Percentiles rank a stretch among this genome's conserved stretches.
These are phyloP conservation scores for Lasioglossum calceatum DNA, from an alignment of 2,888 invertebrate species.

Conservation along the genomic window DNA sequence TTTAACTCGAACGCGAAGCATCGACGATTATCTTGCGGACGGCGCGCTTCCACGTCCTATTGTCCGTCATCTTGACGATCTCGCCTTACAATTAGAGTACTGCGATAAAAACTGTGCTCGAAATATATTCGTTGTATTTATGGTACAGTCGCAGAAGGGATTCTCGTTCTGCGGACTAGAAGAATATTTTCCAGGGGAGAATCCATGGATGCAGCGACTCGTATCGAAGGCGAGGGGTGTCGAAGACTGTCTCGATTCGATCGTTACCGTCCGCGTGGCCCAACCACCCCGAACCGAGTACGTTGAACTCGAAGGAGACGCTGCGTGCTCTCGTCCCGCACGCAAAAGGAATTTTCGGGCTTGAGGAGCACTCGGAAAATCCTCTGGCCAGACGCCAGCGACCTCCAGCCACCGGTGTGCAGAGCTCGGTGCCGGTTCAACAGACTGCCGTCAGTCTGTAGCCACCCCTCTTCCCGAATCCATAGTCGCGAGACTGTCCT, in stretches of 20 bases:
- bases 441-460: constrained; percentile 60
- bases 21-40: not conserved
- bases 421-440: constrained; percentile 50
- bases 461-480: constrained; percentile 52
- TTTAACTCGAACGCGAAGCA: not conserved
- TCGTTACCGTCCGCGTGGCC: constrained; percentile 13
- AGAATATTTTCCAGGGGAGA: not conserved
- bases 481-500: constrained; percentile 54
- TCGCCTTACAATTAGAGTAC: not conserved
- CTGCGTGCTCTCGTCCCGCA: constrained; percentile 26
- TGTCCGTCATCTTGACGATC: not conserved
- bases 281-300: constrained; percentile 12
- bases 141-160: not conserved
- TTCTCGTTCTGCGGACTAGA: not conserved
- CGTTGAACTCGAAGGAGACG: constrained; percentile 42
- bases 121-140: too few species aligned
- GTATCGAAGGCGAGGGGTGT: not conserved
- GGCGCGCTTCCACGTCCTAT: not conserved
- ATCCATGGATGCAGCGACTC: not conserved
- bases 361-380: constrained; percentile 61
- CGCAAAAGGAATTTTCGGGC: constrained; percentile 53
- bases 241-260: constrained; percentile 12
- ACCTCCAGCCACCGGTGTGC: constrained; percentile 34
- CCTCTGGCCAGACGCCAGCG: constrained; percentile 64
- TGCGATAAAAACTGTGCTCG: not conserved